Conservation (phyloP, 2,113 vertebrate genomes). For the Otocyon megalotis region DNA sequence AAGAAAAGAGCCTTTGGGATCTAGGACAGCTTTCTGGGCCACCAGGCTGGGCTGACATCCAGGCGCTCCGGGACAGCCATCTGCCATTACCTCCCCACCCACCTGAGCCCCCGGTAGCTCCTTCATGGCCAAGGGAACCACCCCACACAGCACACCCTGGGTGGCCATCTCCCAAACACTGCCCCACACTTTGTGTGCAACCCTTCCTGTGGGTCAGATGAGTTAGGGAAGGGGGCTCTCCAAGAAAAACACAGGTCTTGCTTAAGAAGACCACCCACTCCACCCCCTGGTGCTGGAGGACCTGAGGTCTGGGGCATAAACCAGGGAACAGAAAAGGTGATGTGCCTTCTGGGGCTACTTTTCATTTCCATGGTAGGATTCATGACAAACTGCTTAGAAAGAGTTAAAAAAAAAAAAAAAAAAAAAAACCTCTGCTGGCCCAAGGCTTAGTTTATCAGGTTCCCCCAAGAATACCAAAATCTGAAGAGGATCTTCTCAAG, state of each 20-base stretch:
- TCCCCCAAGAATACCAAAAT: background rate
- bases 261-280: background rate
- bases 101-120: background rate
- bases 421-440: background rate
- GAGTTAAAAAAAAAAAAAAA: background rate
- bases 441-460: background rate
- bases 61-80: background rate
- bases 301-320: background rate
- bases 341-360: background rate
- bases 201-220: no score
- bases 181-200: background rate
- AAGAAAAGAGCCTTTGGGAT: background rate
- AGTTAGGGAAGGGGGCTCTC: background rate
- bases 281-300: background rate
- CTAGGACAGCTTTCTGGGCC: background rate
- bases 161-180: background rate
- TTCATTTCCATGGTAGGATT: background rate
- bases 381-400: background rate
- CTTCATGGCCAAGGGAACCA: background rate
- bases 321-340: background rate
- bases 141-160: rapidly evolving
- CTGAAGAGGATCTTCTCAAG: background rate
- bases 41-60: no score
- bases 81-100: background rate
- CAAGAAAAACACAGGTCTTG: background rate